phyloP scores from a whole-genome alignment of 2,113 vertebrate genomes.

The Cavia porcellus region DNA sequence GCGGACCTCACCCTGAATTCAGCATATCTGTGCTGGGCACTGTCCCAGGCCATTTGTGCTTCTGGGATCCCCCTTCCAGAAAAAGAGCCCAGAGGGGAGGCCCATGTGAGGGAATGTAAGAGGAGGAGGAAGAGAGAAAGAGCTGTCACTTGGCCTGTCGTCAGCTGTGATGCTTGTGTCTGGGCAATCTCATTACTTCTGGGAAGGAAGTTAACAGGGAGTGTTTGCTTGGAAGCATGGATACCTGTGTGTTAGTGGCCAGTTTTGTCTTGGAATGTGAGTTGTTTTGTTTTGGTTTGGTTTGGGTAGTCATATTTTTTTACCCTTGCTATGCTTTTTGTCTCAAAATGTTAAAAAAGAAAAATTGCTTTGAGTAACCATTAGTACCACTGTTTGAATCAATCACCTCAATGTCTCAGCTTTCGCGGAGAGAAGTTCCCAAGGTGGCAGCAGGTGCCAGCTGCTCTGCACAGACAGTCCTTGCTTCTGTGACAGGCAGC shows the following conservation, averaged over 20 bases:
- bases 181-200: not conserved
- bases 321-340: not conserved
- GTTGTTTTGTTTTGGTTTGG: not conserved
- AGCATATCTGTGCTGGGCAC: not conserved
- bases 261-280: not conserved
- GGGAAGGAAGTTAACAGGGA: not conserved
- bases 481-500: not conserved
- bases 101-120: accelerated
- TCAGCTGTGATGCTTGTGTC: not conserved
- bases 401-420: not conserved
- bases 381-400: not conserved
- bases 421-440: accelerated
- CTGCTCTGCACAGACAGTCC: accelerated
- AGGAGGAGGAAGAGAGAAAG: not conserved
- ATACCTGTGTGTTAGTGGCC: not conserved
- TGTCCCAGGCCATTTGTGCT: not conserved
- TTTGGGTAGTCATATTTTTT: not conserved
- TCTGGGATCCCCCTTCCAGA: not conserved
- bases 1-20: constrained; percentile 29
- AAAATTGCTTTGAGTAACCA: not conserved
- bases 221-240: not conserved
- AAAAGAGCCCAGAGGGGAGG: not conserved
- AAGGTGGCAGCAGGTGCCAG: not conserved
- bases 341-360: not conserved
- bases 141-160: not conserved